Base-by-base conservation (phyloP, 1,140 invertebrate species). In the Drosophila kikkawai region DNA sequence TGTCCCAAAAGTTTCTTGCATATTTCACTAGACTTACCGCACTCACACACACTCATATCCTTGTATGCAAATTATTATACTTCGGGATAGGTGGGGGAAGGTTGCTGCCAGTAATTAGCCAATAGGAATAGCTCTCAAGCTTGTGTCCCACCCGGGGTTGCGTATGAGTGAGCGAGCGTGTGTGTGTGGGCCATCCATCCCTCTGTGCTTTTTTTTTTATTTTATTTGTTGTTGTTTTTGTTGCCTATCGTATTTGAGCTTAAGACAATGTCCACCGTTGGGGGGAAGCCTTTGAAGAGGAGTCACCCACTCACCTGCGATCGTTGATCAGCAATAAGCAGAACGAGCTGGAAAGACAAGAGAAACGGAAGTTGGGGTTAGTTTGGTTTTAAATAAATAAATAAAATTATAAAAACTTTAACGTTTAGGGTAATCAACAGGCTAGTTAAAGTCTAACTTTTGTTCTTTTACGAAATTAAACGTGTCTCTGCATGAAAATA, bases 41-140 rank as follows among this genome's bases (percentile, higher is more conserved):
- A 29, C 26, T 29, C 79, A 67, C 75, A 71, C 58, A 59, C 65
- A 45, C 67, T 66, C 51, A 66, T 26, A 68, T 36, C 29, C 22
- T 56, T 45, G 37, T 75, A 81, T 88, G 84, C 80, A 87, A 75
- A 87, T 88, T 88, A 88, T 80, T 77, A 77, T 60, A 67, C 59
- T 64, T 55, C 79, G 69, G 80, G 69, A 75, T 67, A 67, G 67
- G 63, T 61, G 17, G n/a, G 7, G 7, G 7, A 26, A 29, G 22
- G 47, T 26, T 26, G 45, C 45, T 69, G 67, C 60, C 65, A 84
- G 80, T 88, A 88, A 88, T 88, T 88, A 88, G 84, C 84, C 84
- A 88, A 88, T 88, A 81, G 84, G 84, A 88, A 88, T 79, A 79
- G 84, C 84, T 84, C 84, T 81, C 80, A 83, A 73, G 78, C 84